phyloP scores from a whole-genome alignment of 2,113 vertebrate genomes.

The Tylochromis polylepis region DNA sequence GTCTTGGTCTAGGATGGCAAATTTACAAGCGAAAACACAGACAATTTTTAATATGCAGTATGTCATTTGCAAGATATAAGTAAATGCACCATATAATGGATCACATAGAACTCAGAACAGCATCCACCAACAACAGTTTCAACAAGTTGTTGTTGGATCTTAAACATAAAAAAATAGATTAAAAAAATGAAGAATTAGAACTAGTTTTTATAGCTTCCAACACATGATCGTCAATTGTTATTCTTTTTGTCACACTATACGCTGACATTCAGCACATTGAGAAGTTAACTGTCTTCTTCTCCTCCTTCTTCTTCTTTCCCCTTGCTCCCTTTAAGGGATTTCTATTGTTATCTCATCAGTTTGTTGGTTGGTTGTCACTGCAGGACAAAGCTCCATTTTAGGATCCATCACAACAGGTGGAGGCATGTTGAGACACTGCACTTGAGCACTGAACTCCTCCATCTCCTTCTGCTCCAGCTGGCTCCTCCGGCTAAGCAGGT shows the following conservation, averaged over 20 bases:
- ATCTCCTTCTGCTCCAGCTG: slow-evolving; percentile 3
- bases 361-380: not conserved
- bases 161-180: not conserved
- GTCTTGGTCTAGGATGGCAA: not conserved
- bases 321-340: not conserved
- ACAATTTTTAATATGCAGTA: not conserved
- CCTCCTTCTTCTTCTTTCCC: not conserved
- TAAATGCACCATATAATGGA: not conserved
- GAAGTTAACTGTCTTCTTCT: not conserved
- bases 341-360: not conserved
- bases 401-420: not conserved
- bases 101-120: not conserved
- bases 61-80: not conserved
- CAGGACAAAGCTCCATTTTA: not conserved
- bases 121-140: not conserved
- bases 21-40: not conserved
- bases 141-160: not conserved
- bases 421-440: not conserved
- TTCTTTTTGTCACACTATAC: not conserved
- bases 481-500: slow-evolving; percentile 46
- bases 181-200: not conserved
- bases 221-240: not conserved
- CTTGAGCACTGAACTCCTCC: not conserved
- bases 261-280: not conserved
- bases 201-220: not conserved